These are phyloP conservation scores for Excalfactoria chinensis DNA, from an alignment of 2,113 vertebrate genomes.

Conservation along the genomic window DNA sequence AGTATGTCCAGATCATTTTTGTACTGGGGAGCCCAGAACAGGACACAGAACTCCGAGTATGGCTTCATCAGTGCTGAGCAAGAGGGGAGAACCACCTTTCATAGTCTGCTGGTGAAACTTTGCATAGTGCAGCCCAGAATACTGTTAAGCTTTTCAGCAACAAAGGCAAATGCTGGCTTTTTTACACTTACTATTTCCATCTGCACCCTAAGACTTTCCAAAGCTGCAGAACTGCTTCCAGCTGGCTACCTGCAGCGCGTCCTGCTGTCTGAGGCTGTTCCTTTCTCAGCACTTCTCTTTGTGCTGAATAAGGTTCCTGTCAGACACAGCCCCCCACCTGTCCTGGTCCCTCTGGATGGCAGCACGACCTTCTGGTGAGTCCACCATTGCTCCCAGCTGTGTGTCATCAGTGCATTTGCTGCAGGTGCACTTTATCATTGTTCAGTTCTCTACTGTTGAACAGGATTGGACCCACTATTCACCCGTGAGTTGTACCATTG, in stretches of 20 bases:
- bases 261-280: no score
- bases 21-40: neutral
- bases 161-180: neutral
- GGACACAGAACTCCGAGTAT: neutral
- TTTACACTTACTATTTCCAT: neutral
- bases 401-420: no score
- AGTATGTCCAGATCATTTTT: neutral
- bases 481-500: neutral
- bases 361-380: neutral
- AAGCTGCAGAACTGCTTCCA: neutral
- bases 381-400: neutral
- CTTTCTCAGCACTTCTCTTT: neutral
- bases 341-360: neutral
- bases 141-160: neutral
- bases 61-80: neutral
- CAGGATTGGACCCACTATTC: neutral
- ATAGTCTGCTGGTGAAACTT: neutral
- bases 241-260: neutral
- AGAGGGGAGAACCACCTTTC: neutral
- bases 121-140: neutral
- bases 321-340: neutral
- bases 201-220: neutral
- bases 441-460: neutral
- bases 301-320: neutral
- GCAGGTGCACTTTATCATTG: neutral